Base-by-base conservation (phyloP, 2,888 invertebrate genomes). In the Diplazon laetatorius region DNA sequence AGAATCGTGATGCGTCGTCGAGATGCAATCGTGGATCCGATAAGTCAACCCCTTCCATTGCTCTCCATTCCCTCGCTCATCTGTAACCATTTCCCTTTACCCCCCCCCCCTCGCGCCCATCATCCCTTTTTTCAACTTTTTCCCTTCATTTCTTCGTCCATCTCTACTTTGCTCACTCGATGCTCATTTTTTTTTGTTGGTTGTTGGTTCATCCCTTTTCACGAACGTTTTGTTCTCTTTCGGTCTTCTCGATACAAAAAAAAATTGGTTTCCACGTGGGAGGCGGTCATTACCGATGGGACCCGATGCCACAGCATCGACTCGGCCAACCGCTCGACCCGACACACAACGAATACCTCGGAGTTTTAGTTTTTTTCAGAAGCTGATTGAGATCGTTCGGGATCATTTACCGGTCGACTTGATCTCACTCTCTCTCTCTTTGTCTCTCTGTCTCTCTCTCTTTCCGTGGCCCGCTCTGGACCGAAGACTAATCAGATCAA, bases 321-420 rank as follows among this genome's bases (percentile, higher is more conserved):
- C 78, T 48, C 37, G 57, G 46, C 39, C 60, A 60, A 48, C 52
- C 37, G 22, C 44, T 57, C 39, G 37, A 46, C 55, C 46, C 57
- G 50, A 50, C 63, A n/a, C n/a, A n/a, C n/a, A 18, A 44, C 65
- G 63, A 59, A 75, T 73, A 71, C 50, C 63, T 57, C 65, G n/a
- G 74, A 72, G 70, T 86, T 86, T 86, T 85, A 85, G 83, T 87
- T 88, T 88, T 88, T 89, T 89, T 89, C 89, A 87, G 89, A 85
- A 90, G 89, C 89, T 88, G 89, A 89, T 89, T 89, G 89, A 89
- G 89, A 89, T 89, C 87, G 85, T 82, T 86, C 82, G 87, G 82
- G 86, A 88, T 89, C 87, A 89, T 89, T 89, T 89, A 87, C 89
- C 85, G 87, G 84, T 80, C 88, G 87, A 86, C 84, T 85, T 85